These are phyloP conservation scores for Zaprionus africanus DNA, from an alignment of 1,140 invertebrate genomes.

Conservation along the genomic window DNA sequence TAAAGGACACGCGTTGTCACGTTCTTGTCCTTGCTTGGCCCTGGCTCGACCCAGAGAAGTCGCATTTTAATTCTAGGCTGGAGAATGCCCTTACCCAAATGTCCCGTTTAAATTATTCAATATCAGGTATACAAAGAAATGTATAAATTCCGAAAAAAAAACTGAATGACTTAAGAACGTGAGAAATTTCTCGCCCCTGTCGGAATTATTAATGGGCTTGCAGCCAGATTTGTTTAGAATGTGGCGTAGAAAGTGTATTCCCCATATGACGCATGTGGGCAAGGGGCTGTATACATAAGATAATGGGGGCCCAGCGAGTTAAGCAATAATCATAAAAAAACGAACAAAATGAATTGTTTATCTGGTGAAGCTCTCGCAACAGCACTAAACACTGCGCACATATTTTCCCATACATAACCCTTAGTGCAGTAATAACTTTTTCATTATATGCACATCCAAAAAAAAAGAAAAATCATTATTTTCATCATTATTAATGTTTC, in stretches of 20 bases:
- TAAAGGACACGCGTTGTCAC: constrained; percentile 35
- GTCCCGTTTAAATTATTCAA: not conserved
- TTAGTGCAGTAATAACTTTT: not conserved
- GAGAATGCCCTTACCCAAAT: not conserved
- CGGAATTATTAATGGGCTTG: constrained; percentile 22
- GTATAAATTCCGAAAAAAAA: not conserved
- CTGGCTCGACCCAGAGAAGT: not conserved
- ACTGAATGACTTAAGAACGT: constrained; percentile 4
- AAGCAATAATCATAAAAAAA: not conserved
- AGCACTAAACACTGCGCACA: not conserved
- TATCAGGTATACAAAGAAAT: not conserved
- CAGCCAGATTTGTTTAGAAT: constrained; percentile 23
- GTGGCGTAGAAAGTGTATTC: constrained; percentile 43
- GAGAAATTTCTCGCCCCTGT: constrained; percentile 27
- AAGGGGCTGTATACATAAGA: constrained; percentile 11
- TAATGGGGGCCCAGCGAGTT: constrained; percentile 7
- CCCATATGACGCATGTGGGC: not conserved
- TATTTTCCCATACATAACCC: not conserved
- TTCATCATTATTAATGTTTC: not conserved
- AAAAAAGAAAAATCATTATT: too few relatives aligned
- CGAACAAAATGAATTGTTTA: not conserved
- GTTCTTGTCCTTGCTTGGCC: constrained; percentile 14
- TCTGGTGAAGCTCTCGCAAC: not conserved
- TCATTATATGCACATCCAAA: not conserved
- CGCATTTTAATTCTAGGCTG: constrained; percentile 12